phyloP scores from a whole-genome alignment of 2,113 vertebrate species.

The Mellivora capensis region DNA sequence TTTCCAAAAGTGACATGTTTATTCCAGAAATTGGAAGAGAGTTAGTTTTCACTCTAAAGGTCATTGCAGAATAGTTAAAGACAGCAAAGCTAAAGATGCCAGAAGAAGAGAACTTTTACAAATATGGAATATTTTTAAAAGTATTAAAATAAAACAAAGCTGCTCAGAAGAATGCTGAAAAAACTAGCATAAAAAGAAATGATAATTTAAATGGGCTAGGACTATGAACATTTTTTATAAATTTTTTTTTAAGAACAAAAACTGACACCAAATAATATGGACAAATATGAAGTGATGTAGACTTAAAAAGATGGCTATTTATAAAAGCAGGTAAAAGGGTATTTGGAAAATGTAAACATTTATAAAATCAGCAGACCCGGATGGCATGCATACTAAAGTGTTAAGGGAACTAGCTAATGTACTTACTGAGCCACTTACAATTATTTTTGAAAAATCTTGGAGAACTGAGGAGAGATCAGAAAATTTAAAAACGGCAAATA shows the following conservation, averaged over 20 bases:
- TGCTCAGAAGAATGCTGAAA: neutral
- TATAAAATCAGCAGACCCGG: constrained; percentile 51
- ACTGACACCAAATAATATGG: constrained; percentile 51
- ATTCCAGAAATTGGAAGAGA: neutral
- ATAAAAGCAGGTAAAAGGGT: constrained; percentile 50
- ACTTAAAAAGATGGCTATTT: constrained; percentile 46
- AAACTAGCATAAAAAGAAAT: neutral
- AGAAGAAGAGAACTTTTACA: neutral
- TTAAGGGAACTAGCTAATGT: constrained; percentile 51
- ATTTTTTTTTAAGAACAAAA: constrained; percentile 46
- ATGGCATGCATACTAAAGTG: constrained; percentile 49
- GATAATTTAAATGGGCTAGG: neutral
- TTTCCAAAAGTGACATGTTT: neutral
- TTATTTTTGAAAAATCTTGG: constrained; percentile 70
- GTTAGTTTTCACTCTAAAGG: constrained; percentile 18
- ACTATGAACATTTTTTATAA: neutral
- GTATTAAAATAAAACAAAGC: constrained; percentile 21
- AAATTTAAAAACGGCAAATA: constrained; percentile 68
- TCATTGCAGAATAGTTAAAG: neutral
- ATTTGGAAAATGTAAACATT: constrained; percentile 53
- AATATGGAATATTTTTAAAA: neutral
- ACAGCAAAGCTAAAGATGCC: neutral
- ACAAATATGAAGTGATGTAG: constrained; percentile 62
- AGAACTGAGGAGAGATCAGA: constrained; percentile 74
- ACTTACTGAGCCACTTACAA: constrained; percentile 70